Evolutionary conservation across 2,888 invertebrate genomes (phyloP), one percentile per base, ranked within the genome.

Genomic region (Drosophila paracracens): DNA sequence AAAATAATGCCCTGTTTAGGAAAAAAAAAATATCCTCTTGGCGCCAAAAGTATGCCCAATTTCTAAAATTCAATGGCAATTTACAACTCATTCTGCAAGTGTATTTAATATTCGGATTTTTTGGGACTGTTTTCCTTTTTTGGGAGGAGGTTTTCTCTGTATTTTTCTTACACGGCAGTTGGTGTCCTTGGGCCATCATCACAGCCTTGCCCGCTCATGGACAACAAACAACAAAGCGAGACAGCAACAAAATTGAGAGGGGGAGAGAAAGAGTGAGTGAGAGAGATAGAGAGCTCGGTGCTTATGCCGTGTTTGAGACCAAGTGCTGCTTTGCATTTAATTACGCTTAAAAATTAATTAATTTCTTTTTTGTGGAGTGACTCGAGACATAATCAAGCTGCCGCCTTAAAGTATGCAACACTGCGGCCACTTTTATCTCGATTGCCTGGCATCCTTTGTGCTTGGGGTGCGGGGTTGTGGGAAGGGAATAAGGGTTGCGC

Each of bases 311-410:
- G 64, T 43, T 60, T 36, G 74, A 60, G 71, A 68, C 59, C 73
- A 70, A 84, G 84, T 80, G 89, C 88, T 89, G 89, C 82, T 87
- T 88, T 87, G 85, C 86, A 88, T 87, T 87, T 87, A 87, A 87
- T 87, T 87, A 87, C 88, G 89, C 86, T 87, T 89, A 87, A 87
- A 87, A 87, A 87, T 87, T 87, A 87, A 87, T 87, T 87, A 87
- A 89, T 88, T 89, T 89, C 81, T 81, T 89, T 89, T 88, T 87
- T 88, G 84, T 87, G 74, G 60, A 84, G 83, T 85, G 86, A 81
- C 86, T 83, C 74, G 86, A 89, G 89, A 88, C 89, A 87, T 85
- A 87, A 87, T 87, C 89, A 87, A 87, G 88, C 80, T 60, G 70
- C 68, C 71, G 77, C 89, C 82, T 73, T 74, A 80, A 81, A 82